Base-by-base conservation (phyloP, 2,113 vertebrate genomes). In the Osmerus eperlanus region DNA sequence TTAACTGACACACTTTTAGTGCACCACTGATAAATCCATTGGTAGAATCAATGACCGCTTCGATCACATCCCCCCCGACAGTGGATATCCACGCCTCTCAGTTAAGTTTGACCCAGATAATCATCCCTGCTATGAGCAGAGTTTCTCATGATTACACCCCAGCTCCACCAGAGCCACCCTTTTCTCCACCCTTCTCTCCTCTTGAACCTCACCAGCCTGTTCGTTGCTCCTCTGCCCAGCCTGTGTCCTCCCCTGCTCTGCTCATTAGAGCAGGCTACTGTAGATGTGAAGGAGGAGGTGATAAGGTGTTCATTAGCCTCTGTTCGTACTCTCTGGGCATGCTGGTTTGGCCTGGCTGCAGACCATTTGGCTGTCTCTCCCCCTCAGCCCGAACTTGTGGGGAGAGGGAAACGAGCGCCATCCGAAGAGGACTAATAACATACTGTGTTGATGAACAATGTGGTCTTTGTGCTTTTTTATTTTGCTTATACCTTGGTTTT, bases 391-490 rank as follows among this genome's bases (percentile, higher is more conserved):
- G 16, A 47, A 54, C 67, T 25, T 67, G 80, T 52, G 58, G 68
- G 32, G 8, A 28, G 75, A 75, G 77, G 78, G 59, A 61, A 71
- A 72, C 58, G 32, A 70, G 63, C 67, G n/a, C 60, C 55, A 58
- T 77, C 79, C 77, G 73, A 16, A 18, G 23, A 68, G 61, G 67
- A 67, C 71, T 75, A 83, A 84, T 83, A 77, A 83, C 73, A 75
- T 68, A 72, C 71, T 67, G 64, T 14, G 52, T 63, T 71, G 68
- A 81, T 78, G 77, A 83, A 78, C 73, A 81, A 58, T 62, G 16
- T 81, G 70, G 73, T 71, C 68, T 81, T 70, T 74, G 68, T 69
- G 36, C 60, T 78, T 76, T 75, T 83, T 75, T 1, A 36, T 81
- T 83, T 59, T 81, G 80, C 78, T 80, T 75, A 72, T 73, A 71